Evolutionary conservation across 2,113 vertebrate genomes (phyloP), one percentile per base, ranked within the genome.

Genomic region (Hyperoodon ampullatus): DNA sequence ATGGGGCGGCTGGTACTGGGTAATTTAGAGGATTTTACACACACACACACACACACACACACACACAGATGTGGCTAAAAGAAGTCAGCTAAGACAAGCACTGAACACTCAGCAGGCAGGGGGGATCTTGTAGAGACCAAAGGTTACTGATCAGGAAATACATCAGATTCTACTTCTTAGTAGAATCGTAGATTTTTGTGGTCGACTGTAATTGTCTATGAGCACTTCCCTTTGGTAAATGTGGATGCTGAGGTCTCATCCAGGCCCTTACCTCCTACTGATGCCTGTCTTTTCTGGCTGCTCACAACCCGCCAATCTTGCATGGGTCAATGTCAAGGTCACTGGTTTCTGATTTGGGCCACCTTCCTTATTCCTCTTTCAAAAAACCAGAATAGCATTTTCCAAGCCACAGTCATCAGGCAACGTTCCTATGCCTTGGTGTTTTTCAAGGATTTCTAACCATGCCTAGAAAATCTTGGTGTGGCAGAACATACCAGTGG

Each of bases 11-110:
- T 12, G 55, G 44, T 50, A 55, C 86, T 70, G 93, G 92, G 96
- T 95, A 96, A 97, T 96, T 98, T 96, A 97, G 77, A 96, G 58
- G 94, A 55, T 82, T 96, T 96, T 39, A 47, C 11, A 82, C 84
- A 53, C 63, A 68, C 90, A 66, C 89, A 68, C 90, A 66, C 89
- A 83, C 63, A 53, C 84, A 75, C 87, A 50, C 47, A 82, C 50
- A 44, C 72, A 39, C 15, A 63, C 6, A 85, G 9, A 81, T 0
- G 6, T 4, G 12, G 6, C 74, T 98, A 33, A 92, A 88, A 47
- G 28, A 89, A 92, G 74, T 96, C 7, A 2, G 75, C 74, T 80
- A 47, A 91, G 81, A 87, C 65, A 90, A 94, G 65, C 75, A 65
- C 53, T 47, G 68, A 92, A 74, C 26, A 75, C 23, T 61, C 63